Evolutionary conservation across 2,888 invertebrate genomes (phyloP).

Genomic region (Hylaea fasciaria): DNA sequence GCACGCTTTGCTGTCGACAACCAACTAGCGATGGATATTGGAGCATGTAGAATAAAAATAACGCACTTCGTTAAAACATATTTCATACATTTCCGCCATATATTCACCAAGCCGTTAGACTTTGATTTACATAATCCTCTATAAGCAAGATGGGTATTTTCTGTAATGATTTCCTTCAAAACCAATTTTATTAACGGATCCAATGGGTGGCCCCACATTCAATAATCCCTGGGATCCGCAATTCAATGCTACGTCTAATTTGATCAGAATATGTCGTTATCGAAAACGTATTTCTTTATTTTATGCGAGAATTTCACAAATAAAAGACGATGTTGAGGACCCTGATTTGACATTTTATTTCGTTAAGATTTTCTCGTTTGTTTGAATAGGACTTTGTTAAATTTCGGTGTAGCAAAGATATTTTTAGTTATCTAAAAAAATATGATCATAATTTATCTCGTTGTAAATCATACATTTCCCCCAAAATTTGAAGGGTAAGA

Average conservation of each 20-base stretch:
- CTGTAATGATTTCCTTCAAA: conserved; percentile 41
- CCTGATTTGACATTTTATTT: not conserved
- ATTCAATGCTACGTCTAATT: conserved; percentile 45
- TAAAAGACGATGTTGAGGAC: conserved; percentile 1
- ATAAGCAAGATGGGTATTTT: conserved; percentile 37
- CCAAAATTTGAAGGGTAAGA: conserved; percentile 7
- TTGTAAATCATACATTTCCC: not conserved
- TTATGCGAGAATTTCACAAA: conserved; percentile 19
- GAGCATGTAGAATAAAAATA: no score
- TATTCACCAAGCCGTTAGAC: conserved; percentile 12
- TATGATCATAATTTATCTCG: no score
- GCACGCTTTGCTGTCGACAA: no score
- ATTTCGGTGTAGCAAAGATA: no score
- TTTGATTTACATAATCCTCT: conserved; percentile 38
- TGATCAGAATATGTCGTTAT: conserved; percentile 32
- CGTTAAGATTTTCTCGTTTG: not conserved
- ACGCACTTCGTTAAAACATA: conserved; percentile 9
- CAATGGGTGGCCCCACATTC: conserved; percentile 32
- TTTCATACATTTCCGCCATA: conserved; percentile 6
- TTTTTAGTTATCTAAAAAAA: no score
- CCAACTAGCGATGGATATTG: no score
- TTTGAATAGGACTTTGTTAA: no score
- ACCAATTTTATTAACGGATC: conserved; percentile 47
- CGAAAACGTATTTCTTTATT: conserved; percentile 31
- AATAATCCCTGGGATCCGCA: conserved; percentile 45